Base-by-base conservation (phyloP, 2,113 vertebrate species). In the Thalassoma bifasciatum region DNA sequence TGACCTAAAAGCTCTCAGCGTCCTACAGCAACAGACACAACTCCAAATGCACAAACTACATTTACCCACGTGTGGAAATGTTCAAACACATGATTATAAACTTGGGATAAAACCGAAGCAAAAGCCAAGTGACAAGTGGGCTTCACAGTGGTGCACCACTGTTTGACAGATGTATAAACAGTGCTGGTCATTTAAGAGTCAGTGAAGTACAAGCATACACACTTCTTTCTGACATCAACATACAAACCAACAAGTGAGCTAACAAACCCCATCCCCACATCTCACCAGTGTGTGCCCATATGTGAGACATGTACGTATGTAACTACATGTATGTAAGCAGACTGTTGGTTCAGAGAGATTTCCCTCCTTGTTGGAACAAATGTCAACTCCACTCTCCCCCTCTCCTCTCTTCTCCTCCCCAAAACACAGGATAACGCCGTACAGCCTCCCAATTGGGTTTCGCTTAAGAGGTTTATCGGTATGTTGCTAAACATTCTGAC, bases 401-500 rank as follows among this genome's bases (percentile, higher is more conserved):
- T 69, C 75, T 77, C 50, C 71, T 82, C 82, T 72, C 75, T 82
- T 83, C 81, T 87, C 85, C 87, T 86, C 90, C 90, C 89, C 86
- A 92, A 90, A 91, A 89, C 89, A 88, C 83, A 82, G 87, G 87
- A 91, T 93, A 92, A 93, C 84, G 82, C 76, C 23, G 85, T 90
- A 86, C 89, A 91, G 90, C 90, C 84, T 91, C 93, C 92, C 92
- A 92, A 93, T 87, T 92, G 93, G 92, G 92, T 94, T 93, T 94
- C 87, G 74, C 93, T 93, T 94, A 94, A 94, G 93, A 94, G 93
- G 93, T 94, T 94, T 94, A 94, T 92, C 89, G 82, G 90, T 93
- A 90, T 94, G 93, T 93, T 93, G 91, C 92, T 93, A 93, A 94
- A 94, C 92, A 94, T 94, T 94, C 92, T 94, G 93, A 94, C 93